Evolutionary conservation across 64 coral and sea anemone species (phyloP).

Genomic region (Pocillopora damicornis): DNA sequence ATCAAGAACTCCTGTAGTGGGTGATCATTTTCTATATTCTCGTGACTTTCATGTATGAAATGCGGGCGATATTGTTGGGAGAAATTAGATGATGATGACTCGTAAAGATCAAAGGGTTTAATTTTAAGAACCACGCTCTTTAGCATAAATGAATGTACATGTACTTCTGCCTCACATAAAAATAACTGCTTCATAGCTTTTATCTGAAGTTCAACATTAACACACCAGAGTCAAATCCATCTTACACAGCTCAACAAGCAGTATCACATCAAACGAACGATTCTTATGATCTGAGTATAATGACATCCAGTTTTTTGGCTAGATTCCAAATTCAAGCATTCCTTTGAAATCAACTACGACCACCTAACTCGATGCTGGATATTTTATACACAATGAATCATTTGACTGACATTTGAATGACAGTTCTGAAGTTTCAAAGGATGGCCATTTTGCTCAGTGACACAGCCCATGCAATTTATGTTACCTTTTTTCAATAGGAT

Average conservation of each 20-base stretch:
- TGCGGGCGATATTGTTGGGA: too few relatives aligned
- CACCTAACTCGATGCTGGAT: background rate
- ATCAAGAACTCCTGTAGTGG: too few relatives aligned
- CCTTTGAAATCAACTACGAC: too few relatives aligned
- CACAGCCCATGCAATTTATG: too few relatives aligned
- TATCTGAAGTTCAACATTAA: background rate
- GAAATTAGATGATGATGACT: too few relatives aligned
- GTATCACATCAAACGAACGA: background rate
- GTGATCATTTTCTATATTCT: too few relatives aligned
- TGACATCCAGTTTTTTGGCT: too few relatives aligned
- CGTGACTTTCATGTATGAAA: too few relatives aligned
- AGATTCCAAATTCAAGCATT: too few relatives aligned
- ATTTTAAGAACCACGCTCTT: background rate
- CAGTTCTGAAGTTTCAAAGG: conserved; percentile 10
- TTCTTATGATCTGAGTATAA: background rate
- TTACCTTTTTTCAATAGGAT: too few relatives aligned
- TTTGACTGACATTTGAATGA: conserved; percentile 28
- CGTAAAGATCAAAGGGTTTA: too few relatives aligned
- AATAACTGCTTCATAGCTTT: background rate
- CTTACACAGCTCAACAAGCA: background rate
- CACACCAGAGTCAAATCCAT: background rate
- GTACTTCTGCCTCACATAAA: background rate
- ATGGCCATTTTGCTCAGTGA: background rate
- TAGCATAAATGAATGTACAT: background rate
- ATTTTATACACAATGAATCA: background rate